Percentiles rank a stretch among this genome's conserved stretches.
Conservation (phyloP, 2,888 invertebrate species). For the Catocala sponsa region DNA sequence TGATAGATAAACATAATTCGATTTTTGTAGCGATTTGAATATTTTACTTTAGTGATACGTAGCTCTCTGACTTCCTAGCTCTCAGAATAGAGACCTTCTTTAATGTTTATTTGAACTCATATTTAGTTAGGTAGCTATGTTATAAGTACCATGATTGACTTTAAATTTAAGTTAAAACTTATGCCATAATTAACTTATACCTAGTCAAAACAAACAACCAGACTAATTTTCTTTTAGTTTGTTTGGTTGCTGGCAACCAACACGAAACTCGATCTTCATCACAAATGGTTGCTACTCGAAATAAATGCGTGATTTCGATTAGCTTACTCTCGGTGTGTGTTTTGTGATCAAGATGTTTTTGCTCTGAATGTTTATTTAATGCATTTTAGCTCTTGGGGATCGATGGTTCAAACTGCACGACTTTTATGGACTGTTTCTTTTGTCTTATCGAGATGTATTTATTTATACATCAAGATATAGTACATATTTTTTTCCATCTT, state of each 20-base stretch:
- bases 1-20: no score
- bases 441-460: not conserved
- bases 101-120: no score
- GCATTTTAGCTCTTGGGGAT: not conserved
- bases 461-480: no score
- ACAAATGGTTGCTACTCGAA: slow-evolving; percentile 40
- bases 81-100: no score
- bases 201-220: not conserved
- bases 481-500: no score
- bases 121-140: no score
- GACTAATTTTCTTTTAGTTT: not conserved
- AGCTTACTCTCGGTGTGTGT: slow-evolving; percentile 23
- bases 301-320: slow-evolving; percentile 35
- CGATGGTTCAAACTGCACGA: not conserved
- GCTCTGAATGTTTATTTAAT: slow-evolving; percentile 42
- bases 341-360: slow-evolving; percentile 31
- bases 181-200: no score
- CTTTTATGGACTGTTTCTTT: not conserved
- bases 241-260: slow-evolving; percentile 20
- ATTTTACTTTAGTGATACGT: no score
- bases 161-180: no score
- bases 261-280: slow-evolving; percentile 20
- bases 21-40: no score
- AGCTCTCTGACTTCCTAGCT: no score
- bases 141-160: no score